Evolutionary conservation across 2,797 vertebrate species (phyloP), one percentile per base, ranked within the genome.

Genomic region (Erethizon dorsatum): DNA sequence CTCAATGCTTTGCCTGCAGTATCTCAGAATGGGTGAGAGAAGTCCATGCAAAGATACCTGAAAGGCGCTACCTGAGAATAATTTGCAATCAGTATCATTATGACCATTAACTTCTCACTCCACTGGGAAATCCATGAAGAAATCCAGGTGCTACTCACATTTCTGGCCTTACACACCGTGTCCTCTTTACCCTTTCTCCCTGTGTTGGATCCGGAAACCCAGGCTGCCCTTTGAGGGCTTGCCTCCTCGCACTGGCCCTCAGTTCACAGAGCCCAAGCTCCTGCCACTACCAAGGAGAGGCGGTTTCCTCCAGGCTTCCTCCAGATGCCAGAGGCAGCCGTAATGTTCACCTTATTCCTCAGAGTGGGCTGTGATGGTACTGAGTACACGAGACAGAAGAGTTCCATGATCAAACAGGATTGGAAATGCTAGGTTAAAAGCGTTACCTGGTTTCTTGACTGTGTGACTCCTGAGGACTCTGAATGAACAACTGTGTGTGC

Each of bases 31-130:
- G 18, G 24, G 50, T 2, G 52, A 65, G 50, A 14, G 52, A 2
- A 41, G 50, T 56, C 71, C n/a, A 11, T 14, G 6, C 82, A 71
- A 5, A 78, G 61, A 5, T 0, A 10, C 6, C 31, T 0, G 1
- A 0, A 2, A 33, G 2, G 47, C 17, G 0, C 8, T 0, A 2
- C 8, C 13, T 0, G 13, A 7, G 33, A 12, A 14, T n/a, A 18
- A 7, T 3, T 4, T 7, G 6, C 65, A 20, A 2, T 22, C 22
- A 9, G 31, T 15, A 10, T 20, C 12, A 6, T 7, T 14, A 14
- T 24, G 41, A 63, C 47, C 84, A 4, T 9, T 10, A 61, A 52
- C 11, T 45, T 24, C 31, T 31, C 65, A 7, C 4, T 13, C 45
- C 5, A 2, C 78, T 33, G 52, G 1, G 2, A 61, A 12, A 26